Conservation (phyloP, 2,888 invertebrate species). For the Schrankia costaestrigalis region DNA sequence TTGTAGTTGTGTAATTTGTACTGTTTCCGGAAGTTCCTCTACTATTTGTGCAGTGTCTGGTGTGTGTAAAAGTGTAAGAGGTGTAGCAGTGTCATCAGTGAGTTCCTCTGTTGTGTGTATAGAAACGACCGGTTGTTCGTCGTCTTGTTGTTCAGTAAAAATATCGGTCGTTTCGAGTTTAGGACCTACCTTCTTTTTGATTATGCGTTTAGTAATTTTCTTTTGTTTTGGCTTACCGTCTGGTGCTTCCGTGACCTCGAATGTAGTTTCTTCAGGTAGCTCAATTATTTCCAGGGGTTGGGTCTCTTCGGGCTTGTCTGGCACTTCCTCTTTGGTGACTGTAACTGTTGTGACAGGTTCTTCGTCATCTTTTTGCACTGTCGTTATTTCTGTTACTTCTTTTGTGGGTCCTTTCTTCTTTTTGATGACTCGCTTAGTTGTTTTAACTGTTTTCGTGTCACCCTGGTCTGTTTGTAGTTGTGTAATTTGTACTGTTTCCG, state of each 20-base stretch:
- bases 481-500: not conserved
- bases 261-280: not conserved
- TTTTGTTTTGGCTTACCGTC: not conserved
- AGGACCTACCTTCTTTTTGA: not conserved
- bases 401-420: not conserved
- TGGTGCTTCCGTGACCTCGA: not conserved
- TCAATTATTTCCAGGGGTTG: not conserved
- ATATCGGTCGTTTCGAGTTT: not conserved
- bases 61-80: not conserved
- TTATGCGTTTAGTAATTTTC: not conserved
- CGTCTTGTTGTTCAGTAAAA: not conserved
- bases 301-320: not conserved
- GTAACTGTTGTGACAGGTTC: not conserved
- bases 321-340: too few species aligned
- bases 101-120: not conserved
- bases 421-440: not conserved
- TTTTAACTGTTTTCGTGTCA: not conserved
- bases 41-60: not conserved
- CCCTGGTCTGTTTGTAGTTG: not conserved
- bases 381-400: not conserved
- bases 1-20: not conserved
- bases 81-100: not conserved
- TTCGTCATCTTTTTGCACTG: not conserved
- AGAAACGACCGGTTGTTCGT: not conserved
- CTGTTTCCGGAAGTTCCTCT: not conserved